phyloP scores from a whole-genome alignment of 2,888 invertebrate genomes.

The Leuctra nigra region DNA sequence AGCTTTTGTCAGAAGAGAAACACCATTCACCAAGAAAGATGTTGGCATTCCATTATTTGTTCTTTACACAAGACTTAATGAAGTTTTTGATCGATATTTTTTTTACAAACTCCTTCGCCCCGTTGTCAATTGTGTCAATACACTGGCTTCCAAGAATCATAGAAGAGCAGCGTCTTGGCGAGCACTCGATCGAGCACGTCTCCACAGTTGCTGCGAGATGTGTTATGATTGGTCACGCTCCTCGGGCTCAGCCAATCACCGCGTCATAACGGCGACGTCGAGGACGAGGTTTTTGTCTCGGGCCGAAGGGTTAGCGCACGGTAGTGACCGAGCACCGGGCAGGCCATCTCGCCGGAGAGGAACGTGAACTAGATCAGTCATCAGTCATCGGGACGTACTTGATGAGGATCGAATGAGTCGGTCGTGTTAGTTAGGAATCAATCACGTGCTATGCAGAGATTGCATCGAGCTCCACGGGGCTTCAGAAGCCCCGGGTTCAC shows the following conservation, averaged over 20 bases:
- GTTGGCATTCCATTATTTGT: constrained; percentile 11
- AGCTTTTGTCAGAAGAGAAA: too few relatives aligned
- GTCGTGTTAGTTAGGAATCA: too few relatives aligned
- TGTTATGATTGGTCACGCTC: not conserved
- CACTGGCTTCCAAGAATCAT: not conserved
- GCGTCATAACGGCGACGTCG: too few relatives aligned
- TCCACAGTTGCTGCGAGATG: not conserved
- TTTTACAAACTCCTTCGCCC: not conserved
- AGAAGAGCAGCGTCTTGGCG: not conserved
- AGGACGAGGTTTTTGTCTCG: too few relatives aligned
- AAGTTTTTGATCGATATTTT: not conserved
- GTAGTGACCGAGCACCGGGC: constrained; percentile 6
- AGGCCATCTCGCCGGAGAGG: not conserved
- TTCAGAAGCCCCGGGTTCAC: too few relatives aligned
- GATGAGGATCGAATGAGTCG: not conserved
- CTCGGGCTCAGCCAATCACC: not conserved
- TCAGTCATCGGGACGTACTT: not conserved
- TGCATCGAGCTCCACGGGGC: too few relatives aligned
- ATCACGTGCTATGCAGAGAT: too few relatives aligned
- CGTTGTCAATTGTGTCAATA: not conserved
- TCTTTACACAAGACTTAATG: constrained; percentile 4
- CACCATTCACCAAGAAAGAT: too few relatives aligned
- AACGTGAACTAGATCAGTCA: constrained; percentile 16
- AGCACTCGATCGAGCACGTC: too few relatives aligned
- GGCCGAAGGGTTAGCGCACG: constrained; percentile 13